Percentiles rank a stretch among this genome's conserved stretches.
Conservation (phyloP, 2,797 vertebrate genomes). For the Danio aesculapii region DNA sequence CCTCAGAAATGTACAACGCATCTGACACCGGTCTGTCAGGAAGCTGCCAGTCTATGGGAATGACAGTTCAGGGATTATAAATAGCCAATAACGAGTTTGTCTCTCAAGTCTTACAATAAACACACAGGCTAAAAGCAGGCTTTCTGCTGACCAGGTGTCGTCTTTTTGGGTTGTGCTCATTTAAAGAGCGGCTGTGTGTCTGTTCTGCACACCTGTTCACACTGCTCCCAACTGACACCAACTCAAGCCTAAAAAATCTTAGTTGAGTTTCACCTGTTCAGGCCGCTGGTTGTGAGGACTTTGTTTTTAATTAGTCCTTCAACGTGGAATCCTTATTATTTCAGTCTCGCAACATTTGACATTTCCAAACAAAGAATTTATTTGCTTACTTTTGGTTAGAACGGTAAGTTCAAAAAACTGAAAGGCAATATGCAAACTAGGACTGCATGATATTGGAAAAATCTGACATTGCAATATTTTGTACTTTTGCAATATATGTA, state of each 20-base stretch:
- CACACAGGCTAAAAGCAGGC: conserved; percentile 16
- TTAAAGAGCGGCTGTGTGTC: conserved; percentile 41
- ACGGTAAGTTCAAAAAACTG: background rate
- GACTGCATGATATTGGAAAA: no score
- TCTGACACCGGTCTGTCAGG: conserved; percentile 27
- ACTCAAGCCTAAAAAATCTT: conserved; percentile 52
- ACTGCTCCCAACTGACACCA: conserved; percentile 51
- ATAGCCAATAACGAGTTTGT: conserved; percentile 49
- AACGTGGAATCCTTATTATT: conserved; percentile 54
- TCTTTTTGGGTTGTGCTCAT: conserved; percentile 47
- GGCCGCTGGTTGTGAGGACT: conserved; percentile 50
- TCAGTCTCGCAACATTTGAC: conserved; percentile 31
- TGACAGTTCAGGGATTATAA: conserved; percentile 43
- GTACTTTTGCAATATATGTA: no score
- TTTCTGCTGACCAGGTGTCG: conserved; percentile 51
- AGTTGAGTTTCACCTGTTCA: conserved; percentile 64
- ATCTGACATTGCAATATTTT: no score
- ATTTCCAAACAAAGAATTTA: conserved; percentile 1
- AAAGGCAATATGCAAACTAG: background rate
- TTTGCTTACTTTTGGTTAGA: background rate
- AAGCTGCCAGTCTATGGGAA: background rate
- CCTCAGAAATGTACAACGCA: background rate
- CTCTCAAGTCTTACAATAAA: conserved; percentile 31
- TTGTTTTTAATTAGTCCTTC: conserved; percentile 56
- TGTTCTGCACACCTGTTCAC: conserved; percentile 65